Evolutionary conservation across 2,797 vertebrate genomes (phyloP).

Genomic region (Enteromius afrohamiltoni): DNA sequence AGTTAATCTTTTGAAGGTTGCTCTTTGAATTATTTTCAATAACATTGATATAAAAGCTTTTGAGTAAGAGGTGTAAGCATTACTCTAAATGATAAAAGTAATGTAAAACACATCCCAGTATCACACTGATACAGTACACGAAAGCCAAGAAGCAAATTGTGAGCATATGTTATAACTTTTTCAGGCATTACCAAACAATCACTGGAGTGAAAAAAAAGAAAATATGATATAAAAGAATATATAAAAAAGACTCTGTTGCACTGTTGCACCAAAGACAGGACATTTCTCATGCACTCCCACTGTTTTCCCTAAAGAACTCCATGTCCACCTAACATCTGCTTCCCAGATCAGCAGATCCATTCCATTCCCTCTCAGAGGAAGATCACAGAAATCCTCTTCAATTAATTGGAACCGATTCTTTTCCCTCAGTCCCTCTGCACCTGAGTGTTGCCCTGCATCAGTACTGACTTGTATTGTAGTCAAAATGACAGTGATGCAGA

Average conservation of each 20-base stretch:
- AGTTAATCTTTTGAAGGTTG: slow-evolving; percentile 51
- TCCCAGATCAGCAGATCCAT: slow-evolving; percentile 70
- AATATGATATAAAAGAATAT: slow-evolving; percentile 69
- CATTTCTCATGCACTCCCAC: slow-evolving; percentile 74
- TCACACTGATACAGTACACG: slow-evolving; percentile 55
- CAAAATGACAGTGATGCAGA: background rate
- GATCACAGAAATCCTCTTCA: slow-evolving; percentile 77
- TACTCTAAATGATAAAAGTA: slow-evolving; percentile 64
- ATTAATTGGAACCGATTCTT: slow-evolving; percentile 75
- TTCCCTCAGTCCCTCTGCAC: slow-evolving; percentile 53
- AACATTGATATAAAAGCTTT: slow-evolving; percentile 50
- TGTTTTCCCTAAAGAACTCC: slow-evolving; percentile 56
- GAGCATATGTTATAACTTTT: slow-evolving; percentile 77
- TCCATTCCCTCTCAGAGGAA: slow-evolving; percentile 65
- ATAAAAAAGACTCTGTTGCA: slow-evolving; percentile 57
- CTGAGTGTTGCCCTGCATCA: background rate
- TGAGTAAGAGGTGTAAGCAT: slow-evolving; percentile 54
- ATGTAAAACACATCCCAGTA: slow-evolving; percentile 61
- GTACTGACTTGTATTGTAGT: background rate
- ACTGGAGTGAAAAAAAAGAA: slow-evolving; percentile 74
- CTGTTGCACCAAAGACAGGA: slow-evolving; percentile 60
- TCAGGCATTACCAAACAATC: slow-evolving; percentile 69
- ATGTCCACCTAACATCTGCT: slow-evolving; percentile 76
- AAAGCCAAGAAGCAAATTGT: slow-evolving; percentile 75
- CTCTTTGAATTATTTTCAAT: slow-evolving; percentile 49